Evolutionary conservation across 2,113 vertebrate genomes (phyloP), one percentile per base, ranked within the genome.

Genomic region (Festucalex cinctus): DNA sequence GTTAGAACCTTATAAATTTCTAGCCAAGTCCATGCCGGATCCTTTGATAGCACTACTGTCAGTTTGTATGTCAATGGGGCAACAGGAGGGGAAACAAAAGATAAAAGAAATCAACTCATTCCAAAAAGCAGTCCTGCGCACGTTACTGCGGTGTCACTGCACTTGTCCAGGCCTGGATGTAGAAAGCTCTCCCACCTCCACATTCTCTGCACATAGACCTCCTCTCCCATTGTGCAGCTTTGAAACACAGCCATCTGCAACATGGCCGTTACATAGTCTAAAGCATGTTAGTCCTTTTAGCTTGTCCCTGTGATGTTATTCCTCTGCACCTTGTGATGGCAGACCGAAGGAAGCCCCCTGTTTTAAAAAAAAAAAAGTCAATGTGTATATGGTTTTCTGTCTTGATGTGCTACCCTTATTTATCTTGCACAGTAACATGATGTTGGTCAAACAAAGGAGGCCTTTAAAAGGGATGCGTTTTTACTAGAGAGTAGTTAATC

Each of bases 51-150:
- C 60, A 36, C 65, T 36, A 73, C 66, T 24, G 61, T 78, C 56
- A 82, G 81, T 83, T 70, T 76, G 58, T 71, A 48, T 46, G 59
- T 68, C 36, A 66, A 58, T 63, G 56, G 36, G 26, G 59, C 56
- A 67, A 73, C 10, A 75, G 54, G 28, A 57, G 54, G 28, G 26
- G 54, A 16, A 24, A 41, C 36, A 61, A 61, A 39, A n/a, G 1
- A 22, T 14, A 58, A n/a, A 60, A 43, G n/a, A 70, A 83, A 85
- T 87, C 85, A 90, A 85, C 85, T 90, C 83, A 82, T 81, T 84
- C 79, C 86, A 85, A 83, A 83, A 73, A 80, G 76, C 71, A 60
- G 67, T 16, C 59, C 68, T 1, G 66, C 61, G 68, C 36, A 67
- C 37, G 73, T 85, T 79, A 77, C 66, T 22, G 66, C 75, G 68